Evolutionary conservation across 2,797 vertebrate species (phyloP).

Genomic region (Oreonectes daqikongensis): DNA sequence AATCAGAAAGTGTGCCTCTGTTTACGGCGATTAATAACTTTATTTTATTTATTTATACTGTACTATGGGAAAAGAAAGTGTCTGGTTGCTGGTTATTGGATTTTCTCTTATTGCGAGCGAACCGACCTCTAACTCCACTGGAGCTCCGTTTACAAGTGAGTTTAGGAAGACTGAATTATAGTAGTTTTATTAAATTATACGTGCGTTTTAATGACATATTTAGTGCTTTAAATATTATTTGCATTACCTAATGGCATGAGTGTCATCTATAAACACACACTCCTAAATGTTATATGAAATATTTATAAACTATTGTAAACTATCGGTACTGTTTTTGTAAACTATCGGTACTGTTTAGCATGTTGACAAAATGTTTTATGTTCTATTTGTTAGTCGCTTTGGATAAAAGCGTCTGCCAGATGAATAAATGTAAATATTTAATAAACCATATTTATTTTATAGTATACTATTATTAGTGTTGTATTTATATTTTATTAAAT

Average conservation of each 20-base stretch:
- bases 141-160: constrained; percentile 57
- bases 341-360: too few relatives aligned
- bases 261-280: neutral
- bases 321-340: too few relatives aligned
- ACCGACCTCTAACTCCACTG: constrained; percentile 50
- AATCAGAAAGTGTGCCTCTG: neutral
- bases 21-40: neutral
- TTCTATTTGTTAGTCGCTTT: too few relatives aligned
- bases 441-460: too few relatives aligned
- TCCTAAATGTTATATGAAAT: too few relatives aligned
- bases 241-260: neutral
- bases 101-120: constrained; percentile 61
- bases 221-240: neutral
- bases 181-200: neutral
- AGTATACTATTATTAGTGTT: too few relatives aligned
- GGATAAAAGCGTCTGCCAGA: too few relatives aligned
- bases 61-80: constrained; percentile 64
- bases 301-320: too few relatives aligned
- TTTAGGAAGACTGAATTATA: neutral
- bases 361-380: too few relatives aligned
- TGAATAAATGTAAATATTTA: too few relatives aligned
- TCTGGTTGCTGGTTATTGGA: constrained; percentile 59
- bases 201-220: neutral
- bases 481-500: too few relatives aligned
- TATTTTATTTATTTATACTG: constrained; percentile 8